Conservation (phyloP, 2,113 vertebrate species). For the Daubentonia madagascariensis region DNA sequence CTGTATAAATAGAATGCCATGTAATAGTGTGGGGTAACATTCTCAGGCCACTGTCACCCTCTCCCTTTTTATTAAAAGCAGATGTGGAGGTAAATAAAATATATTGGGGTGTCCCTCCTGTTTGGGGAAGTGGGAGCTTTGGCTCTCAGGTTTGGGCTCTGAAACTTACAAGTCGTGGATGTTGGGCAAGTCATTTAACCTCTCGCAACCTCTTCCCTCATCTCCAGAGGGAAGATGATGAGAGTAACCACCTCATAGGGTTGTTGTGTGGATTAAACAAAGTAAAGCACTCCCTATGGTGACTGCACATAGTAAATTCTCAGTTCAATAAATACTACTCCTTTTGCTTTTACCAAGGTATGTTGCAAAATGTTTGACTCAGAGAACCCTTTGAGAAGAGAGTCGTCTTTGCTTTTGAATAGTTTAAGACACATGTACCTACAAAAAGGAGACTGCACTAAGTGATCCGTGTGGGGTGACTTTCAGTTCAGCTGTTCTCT, state of each 20-base stretch:
- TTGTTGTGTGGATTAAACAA: not conserved
- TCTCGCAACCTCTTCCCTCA: not conserved
- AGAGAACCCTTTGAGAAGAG: not conserved
- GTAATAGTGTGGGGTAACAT: rapidly evolving
- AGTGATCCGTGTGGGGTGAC: not conserved
- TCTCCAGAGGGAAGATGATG: not conserved
- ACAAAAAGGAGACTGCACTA: not conserved
- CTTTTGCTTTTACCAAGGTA: not conserved
- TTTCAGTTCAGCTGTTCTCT: not conserved
- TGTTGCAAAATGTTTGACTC: not conserved
- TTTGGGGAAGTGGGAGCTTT: not conserved
- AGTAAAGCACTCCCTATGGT: not conserved
- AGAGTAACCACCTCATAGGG: not conserved
- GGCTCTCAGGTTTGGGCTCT: not conserved
- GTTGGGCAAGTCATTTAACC: not conserved
- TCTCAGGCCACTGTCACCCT: not conserved
- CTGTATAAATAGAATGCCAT: not conserved
- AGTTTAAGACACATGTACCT: not conserved
- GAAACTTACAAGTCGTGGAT: not conserved
- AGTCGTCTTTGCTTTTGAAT: not conserved
- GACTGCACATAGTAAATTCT: rapidly evolving
- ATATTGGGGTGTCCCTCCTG: not conserved
- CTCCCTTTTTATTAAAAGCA: not conserved
- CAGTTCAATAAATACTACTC: not conserved
- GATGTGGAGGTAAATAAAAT: not conserved